Evolutionary conservation across 2,797 vertebrate species (phyloP).

Genomic region (Fistularia commersonii): DNA sequence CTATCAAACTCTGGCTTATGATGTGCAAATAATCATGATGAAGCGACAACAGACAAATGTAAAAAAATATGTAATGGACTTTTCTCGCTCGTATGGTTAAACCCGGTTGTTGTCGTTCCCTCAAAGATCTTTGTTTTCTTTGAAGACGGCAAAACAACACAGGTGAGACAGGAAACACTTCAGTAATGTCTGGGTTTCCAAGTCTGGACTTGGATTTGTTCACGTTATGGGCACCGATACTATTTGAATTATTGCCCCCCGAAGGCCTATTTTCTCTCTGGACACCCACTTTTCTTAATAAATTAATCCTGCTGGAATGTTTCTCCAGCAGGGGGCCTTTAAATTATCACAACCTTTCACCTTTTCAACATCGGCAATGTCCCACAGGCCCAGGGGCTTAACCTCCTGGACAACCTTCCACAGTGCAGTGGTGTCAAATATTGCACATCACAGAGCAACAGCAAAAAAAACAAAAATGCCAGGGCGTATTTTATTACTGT

Average conservation of each 20-base stretch:
- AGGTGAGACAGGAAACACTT: slow-evolving; percentile 17
- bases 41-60: too few species aligned
- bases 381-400: slow-evolving; percentile 20
- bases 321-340: slow-evolving; percentile 36
- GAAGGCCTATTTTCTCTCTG: slow-evolving; percentile 21
- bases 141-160: not conserved
- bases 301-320: slow-evolving; percentile 56
- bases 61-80: too few species aligned
- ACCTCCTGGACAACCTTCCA: slow-evolving; percentile 22
- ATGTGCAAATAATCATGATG: too few species aligned
- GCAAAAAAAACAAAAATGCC: slow-evolving; percentile 12
- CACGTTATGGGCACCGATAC: not conserved
- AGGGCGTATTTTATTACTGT: slow-evolving; percentile 41
- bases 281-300: slow-evolving; percentile 49
- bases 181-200: slow-evolving; percentile 1
- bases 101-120: not conserved
- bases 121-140: not conserved
- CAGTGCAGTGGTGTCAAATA: slow-evolving; percentile 25
- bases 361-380: slow-evolving; percentile 31
- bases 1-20: too few species aligned
- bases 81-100: too few species aligned
- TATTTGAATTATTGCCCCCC: slow-evolving; percentile 25
- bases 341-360: slow-evolving; percentile 50
- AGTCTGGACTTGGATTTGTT: too few species aligned
- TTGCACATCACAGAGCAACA: slow-evolving; percentile 42